A percentile compares a stretch with the other conserved stretches of the same genome.
Evolutionary conservation across 1,140 invertebrate genomes (phyloP).

Genomic region (Drosophila azteca): DNA sequence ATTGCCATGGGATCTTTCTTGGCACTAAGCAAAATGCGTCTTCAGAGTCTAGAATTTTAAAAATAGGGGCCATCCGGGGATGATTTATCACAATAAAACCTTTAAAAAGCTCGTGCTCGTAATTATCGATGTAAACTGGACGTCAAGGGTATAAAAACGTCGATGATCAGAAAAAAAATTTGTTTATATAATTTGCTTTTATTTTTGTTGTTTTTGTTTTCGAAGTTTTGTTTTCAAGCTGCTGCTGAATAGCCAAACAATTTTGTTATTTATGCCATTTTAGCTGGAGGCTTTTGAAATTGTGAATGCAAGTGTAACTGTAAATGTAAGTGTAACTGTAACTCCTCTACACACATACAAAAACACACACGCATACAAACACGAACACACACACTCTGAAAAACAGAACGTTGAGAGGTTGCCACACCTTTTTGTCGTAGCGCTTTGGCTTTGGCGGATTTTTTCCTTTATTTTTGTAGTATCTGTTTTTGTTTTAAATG

Average conservation of each 20-base stretch:
- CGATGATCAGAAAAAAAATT: too few relatives aligned
- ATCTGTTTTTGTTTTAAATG: slow-evolving; percentile 64
- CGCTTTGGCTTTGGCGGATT: slow-evolving; percentile 31
- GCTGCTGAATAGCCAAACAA: slow-evolving; percentile 51
- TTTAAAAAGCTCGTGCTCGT: too few relatives aligned
- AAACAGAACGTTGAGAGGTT: slow-evolving; percentile 40
- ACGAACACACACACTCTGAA: slow-evolving; percentile 2
- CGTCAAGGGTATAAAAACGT: too few relatives aligned
- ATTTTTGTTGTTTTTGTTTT: background rate
- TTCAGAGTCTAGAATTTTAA: too few relatives aligned
- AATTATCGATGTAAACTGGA: too few relatives aligned
- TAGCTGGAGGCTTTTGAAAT: slow-evolving; percentile 44
- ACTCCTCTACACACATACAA: slow-evolving; percentile 11
- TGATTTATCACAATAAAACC: too few relatives aligned
- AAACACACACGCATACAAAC: slow-evolving; percentile 9
- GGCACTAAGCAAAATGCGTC: too few relatives aligned
- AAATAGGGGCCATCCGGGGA: too few relatives aligned
- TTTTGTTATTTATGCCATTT: slow-evolving; percentile 54
- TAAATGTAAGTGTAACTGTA: slow-evolving; percentile 49
- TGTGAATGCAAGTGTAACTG: slow-evolving; percentile 58
- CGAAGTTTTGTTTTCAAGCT: slow-evolving; percentile 8
- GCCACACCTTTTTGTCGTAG: slow-evolving; percentile 63
- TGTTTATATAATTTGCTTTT: too few relatives aligned
- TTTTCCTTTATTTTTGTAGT: slow-evolving; percentile 17
- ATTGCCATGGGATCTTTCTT: too few relatives aligned